Evolutionary conservation across 1,140 invertebrate species (phyloP).

Genomic region (Drusus annulatus): DNA sequence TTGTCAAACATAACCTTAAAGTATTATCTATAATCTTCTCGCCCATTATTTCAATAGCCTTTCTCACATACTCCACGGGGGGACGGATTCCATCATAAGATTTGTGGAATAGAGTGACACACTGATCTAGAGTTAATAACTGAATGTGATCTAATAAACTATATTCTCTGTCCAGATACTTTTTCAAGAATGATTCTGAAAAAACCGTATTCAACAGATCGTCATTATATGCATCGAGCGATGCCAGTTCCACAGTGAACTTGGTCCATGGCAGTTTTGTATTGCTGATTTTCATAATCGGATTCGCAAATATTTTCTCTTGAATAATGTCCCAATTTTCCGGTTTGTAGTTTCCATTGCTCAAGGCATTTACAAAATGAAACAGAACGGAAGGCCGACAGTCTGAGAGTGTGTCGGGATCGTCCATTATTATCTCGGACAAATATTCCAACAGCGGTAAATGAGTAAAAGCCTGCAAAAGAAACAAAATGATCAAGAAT

Average conservation of each 20-base stretch:
- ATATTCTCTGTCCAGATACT: slow-evolving; percentile 64
- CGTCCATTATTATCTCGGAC: slow-evolving; percentile 64
- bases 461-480: slow-evolving; percentile 70
- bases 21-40: slow-evolving; percentile 2
- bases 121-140: slow-evolving; percentile 72
- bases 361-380: slow-evolving; percentile 69
- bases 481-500: slow-evolving; percentile 27
- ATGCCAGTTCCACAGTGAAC: slow-evolving; percentile 70
- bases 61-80: slow-evolving; percentile 24
- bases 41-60: slow-evolving; percentile 17
- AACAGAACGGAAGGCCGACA: slow-evolving; percentile 64
- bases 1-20: slow-evolving; percentile 28
- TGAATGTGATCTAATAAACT: slow-evolving; percentile 69
- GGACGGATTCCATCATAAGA: slow-evolving; percentile 66
- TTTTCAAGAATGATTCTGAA: slow-evolving; percentile 65
- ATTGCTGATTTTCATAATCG: slow-evolving; percentile 61
- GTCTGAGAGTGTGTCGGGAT: slow-evolving; percentile 58
- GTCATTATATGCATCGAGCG: slow-evolving; percentile 72
- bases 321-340: slow-evolving; percentile 70
- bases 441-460: slow-evolving; percentile 72
- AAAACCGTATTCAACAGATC: slow-evolving; percentile 71
- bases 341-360: slow-evolving; percentile 74
- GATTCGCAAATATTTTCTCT: slow-evolving; percentile 64
- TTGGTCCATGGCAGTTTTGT: slow-evolving; percentile 67
- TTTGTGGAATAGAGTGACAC: slow-evolving; percentile 71